Percentiles rank a stretch among this genome's conserved stretches.
phyloP scores from a whole-genome alignment of 2,888 invertebrate species.

The Arrhopalites spinosus region DNA sequence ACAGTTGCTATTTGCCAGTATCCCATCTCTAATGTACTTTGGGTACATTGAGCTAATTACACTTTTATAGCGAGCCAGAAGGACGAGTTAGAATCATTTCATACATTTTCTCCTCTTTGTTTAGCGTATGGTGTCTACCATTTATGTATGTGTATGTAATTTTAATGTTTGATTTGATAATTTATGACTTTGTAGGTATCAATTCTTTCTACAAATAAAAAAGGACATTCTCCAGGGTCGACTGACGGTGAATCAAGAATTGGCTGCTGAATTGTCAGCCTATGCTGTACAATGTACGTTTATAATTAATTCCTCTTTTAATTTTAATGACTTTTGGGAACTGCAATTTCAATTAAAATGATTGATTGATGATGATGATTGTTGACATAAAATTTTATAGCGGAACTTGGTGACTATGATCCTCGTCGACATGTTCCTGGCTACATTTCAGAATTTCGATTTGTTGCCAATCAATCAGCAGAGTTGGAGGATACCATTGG shows the following conservation, averaged over 20 bases:
- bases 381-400: slow-evolving; percentile 66
- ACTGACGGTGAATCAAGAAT: slow-evolving; percentile 85
- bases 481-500: slow-evolving; percentile 86
- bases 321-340: too few species aligned
- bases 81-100: neutral
- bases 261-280: slow-evolving; percentile 89
- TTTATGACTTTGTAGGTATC: slow-evolving; percentile 75
- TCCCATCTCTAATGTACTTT: too few species aligned
- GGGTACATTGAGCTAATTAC: too few species aligned
- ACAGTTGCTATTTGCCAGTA: too few species aligned
- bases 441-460: slow-evolving; percentile 93
- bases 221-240: slow-evolving; percentile 94
- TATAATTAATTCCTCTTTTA: too few species aligned
- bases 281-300: slow-evolving; percentile 93
- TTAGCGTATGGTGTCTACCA: too few species aligned
- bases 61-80: too few species aligned
- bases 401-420: slow-evolving; percentile 94
- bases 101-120: neutral
- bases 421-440: slow-evolving; percentile 82
- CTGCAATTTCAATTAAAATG: too few species aligned
- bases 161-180: too few species aligned
- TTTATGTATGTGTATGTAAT: too few species aligned
- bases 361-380: too few species aligned
- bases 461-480: slow-evolving; percentile 88
- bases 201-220: slow-evolving; percentile 95